Base-by-base conservation (phyloP, 2,888 invertebrate genomes). In the Cynaeus angustus region DNA sequence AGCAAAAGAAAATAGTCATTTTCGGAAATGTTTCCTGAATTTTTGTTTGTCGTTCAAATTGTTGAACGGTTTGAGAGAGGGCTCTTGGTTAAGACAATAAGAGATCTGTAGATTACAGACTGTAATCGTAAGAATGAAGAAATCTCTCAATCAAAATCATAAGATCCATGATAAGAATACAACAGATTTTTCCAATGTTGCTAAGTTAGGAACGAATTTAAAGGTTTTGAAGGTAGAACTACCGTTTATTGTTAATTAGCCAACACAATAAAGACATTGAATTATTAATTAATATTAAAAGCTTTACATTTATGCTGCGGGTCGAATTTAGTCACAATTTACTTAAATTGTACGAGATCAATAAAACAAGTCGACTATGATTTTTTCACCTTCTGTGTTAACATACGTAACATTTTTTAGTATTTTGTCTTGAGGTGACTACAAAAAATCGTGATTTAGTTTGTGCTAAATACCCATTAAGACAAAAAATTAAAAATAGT, bases 331-430 rank as follows among this genome's bases (percentile, higher is more conserved):
- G n/a, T n/a, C n/a, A n/a, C n/a, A n/a, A n/a, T n/a, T 21, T 21
- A 21, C 21, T 21, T 21, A 21, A 21, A 21, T 4, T 21, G 21
- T 21, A 21, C 1, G 2, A 21, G 4, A 21, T 8, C 45, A 12
- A 45, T 45, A 14, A 45, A 45, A 45, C 10, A 45, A 3, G 45
- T 45, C 12, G 45, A n/a, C n/a, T n/a, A n/a, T n/a, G n/a, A n/a
- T n/a, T n/a, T 55, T 64, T 26, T 62, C 62, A 45, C 68, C 62
- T 16, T 53, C 6, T 41, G 41, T n/a, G n/a, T n/a, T n/a, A n/a
- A n/a, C n/a, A n/a, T n/a, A n/a, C n/a, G 41, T 9, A 10, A 9
- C n/a, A 10, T 10, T 8, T 30, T 8, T 30, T 8, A 8, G 6
- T 8, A 30, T 4, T 8, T 6, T 30, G 8, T 30, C 6, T 6